Evolutionary conservation across 2,113 vertebrate genomes (phyloP).

Genomic region (Mus spicilegus): DNA sequence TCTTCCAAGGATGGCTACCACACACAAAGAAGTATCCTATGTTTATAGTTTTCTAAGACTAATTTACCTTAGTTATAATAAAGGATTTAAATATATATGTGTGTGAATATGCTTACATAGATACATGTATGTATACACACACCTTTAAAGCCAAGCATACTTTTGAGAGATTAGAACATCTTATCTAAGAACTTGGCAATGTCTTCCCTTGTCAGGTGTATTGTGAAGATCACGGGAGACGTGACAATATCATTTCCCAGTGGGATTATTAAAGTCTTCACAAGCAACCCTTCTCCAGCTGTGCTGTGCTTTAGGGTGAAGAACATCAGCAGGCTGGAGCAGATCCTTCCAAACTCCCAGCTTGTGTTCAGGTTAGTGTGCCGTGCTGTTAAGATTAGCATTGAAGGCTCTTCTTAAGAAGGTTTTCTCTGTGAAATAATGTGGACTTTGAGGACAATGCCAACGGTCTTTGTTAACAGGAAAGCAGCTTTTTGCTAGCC

Average conservation of each 20-base stretch:
- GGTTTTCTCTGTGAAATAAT: slow-evolving; percentile 31
- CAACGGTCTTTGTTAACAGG: not conserved
- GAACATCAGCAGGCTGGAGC: slow-evolving; percentile 94
- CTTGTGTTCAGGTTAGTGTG: slow-evolving; percentile 94
- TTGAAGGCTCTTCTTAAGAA: slow-evolving; percentile 33
- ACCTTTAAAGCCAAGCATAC: slow-evolving; percentile 7
- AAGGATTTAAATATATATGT: slow-evolving; percentile 5
- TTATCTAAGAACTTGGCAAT: slow-evolving; percentile 72
- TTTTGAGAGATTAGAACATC: slow-evolving; percentile 54
- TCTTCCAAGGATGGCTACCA: not conserved
- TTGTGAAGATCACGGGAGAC: slow-evolving; percentile 99
- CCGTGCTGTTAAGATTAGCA: slow-evolving; percentile 1
- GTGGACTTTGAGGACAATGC: slow-evolving; percentile 25
- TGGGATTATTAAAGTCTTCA: slow-evolving; percentile 98
- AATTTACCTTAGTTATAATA: slow-evolving; percentile 47
- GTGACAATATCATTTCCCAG: slow-evolving; percentile 98
- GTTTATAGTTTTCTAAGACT: slow-evolving; percentile 51
- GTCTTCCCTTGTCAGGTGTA: slow-evolving; percentile 90
- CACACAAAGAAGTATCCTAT: not conserved
- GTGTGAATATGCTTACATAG: too few species aligned
- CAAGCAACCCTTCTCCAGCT: slow-evolving; percentile 94
- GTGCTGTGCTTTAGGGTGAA: slow-evolving; percentile 96
- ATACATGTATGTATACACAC: not conserved
- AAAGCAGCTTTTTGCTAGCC: not conserved
- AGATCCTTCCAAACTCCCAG: slow-evolving; percentile 96